These are phyloP conservation scores for Rhinichthys klamathensis DNA, from an alignment of 2,113 vertebrate genomes.

Conservation along the genomic window DNA sequence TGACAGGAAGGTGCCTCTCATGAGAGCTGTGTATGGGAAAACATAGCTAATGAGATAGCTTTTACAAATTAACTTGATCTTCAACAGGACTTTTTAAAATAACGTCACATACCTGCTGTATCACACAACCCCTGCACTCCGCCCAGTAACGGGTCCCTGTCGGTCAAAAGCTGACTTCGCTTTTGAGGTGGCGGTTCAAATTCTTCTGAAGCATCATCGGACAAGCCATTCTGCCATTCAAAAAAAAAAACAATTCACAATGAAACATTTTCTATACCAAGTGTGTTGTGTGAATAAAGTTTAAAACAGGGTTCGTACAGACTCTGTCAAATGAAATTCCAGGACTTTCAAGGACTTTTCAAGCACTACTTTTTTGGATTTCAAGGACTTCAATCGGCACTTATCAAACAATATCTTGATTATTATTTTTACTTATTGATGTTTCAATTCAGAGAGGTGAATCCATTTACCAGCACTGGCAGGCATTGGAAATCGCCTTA, in stretches of 20 bases:
- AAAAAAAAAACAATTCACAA: neutral
- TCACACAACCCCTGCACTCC: slow-evolving; percentile 65
- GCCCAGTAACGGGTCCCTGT: slow-evolving; percentile 74
- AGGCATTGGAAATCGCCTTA: too few relatives aligned
- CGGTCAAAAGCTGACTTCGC: slow-evolving; percentile 71
- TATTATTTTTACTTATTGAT: too few relatives aligned
- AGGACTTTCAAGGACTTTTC: too few relatives aligned
- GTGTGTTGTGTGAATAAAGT: neutral
- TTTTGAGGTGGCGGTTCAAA: slow-evolving; percentile 28
- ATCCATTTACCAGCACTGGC: too few relatives aligned
- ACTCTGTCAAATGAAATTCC: too few relatives aligned
- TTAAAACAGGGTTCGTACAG: too few relatives aligned
- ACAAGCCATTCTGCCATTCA: slow-evolving; percentile 62
- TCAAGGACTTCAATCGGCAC: too few relatives aligned
- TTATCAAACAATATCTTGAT: too few relatives aligned
- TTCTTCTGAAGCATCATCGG: slow-evolving; percentile 63
- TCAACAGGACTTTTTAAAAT: neutral
- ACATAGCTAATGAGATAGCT: neutral
- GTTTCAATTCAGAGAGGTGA: too few relatives aligned
- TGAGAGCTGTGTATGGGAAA: slow-evolving; percentile 65
- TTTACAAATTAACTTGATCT: neutral
- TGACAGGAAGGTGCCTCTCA: slow-evolving; percentile 65
- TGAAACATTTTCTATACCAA: neutral
- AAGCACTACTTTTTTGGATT: too few relatives aligned
- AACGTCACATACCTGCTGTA: slow-evolving; percentile 62